A percentile compares a stretch with the other conserved stretches of the same genome.
phyloP scores from a whole-genome alignment of 2,113 vertebrate genomes.

The Prietella phreatophila region DNA sequence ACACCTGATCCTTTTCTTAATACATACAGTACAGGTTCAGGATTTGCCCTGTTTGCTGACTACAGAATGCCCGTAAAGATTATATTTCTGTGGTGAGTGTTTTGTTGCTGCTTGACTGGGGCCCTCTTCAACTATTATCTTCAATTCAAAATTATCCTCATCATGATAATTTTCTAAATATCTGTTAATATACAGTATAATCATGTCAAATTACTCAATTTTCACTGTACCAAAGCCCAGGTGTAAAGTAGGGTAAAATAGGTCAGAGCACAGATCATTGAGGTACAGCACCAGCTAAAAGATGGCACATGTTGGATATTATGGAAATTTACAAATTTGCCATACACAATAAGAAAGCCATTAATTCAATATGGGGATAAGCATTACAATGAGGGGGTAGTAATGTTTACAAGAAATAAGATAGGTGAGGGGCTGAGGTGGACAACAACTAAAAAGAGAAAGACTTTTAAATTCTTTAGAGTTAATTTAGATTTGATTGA shows the following conservation, averaged over 20 bases:
- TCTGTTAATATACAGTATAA: neutral
- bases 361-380: neutral
- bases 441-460: neutral
- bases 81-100: conserved; percentile 5
- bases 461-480: neutral
- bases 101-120: neutral
- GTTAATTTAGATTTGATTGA: neutral
- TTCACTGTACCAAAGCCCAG: neutral
- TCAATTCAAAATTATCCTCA: neutral
- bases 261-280: neutral
- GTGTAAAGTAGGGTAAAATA: neutral
- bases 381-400: neutral
- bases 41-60: neutral
- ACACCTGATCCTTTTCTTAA: neutral
- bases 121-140: neutral
- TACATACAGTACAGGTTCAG: too few relatives aligned
- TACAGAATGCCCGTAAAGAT: neutral
- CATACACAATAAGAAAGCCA: neutral
- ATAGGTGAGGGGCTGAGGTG: neutral
- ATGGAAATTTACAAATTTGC: neutral
- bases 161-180: neutral
- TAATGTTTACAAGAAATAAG: neutral
- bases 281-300: neutral
- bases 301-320: neutral
- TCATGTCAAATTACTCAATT: neutral